Base-by-base conservation (phyloP, 1,140 invertebrate genomes). In the Diabrotica virgifera region DNA sequence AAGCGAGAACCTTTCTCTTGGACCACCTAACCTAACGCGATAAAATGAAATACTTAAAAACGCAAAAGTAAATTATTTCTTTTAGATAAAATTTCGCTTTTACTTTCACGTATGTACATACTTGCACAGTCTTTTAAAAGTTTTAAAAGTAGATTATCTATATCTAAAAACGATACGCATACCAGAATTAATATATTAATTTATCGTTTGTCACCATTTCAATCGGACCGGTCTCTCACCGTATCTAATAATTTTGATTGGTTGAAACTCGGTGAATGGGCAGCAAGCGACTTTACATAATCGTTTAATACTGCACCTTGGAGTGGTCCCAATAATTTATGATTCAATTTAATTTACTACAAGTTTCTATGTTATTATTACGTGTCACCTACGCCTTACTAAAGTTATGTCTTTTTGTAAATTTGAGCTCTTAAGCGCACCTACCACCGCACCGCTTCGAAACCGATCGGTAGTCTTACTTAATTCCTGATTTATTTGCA, bases 141-240 rank as follows among this genome's bases (percentile, higher is more conserved):
- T 24, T 24, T 24, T 24, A 24, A 24, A 24, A 24, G 24, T 24
- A 24, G 24, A 24, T 24, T 24, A 24, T 24, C 24, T 24, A 24
- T 24, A 24, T 24, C 1, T 24, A 24, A 24, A 24, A 24, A 24
- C 24, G 24, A 24, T 24, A 24, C 24, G 24, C 24, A 24, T 24
- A 24, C 24, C 24, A 24, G 24, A 2, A 24, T 24, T 24, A 24
- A 24, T 24, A 24, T 46, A 46, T 46, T 2, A 46, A 46, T 46
- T 46, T 46, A 46, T 46, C n/a, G n/a, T 46, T 46, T 46, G 40
- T 46, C 40, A 46, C 40, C 40, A 46, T 46, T 46, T 46, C n/a
- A 46, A 46, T 46, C 40, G 40, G n/a, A 46, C 40, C 40, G 40
- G 8, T 46, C 40, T 46, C 40, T n/a, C 8, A 46, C 40, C 40